Evolutionary conservation across 2,797 vertebrate species (phyloP).

Genomic region (Cynopterus sphinx): DNA sequence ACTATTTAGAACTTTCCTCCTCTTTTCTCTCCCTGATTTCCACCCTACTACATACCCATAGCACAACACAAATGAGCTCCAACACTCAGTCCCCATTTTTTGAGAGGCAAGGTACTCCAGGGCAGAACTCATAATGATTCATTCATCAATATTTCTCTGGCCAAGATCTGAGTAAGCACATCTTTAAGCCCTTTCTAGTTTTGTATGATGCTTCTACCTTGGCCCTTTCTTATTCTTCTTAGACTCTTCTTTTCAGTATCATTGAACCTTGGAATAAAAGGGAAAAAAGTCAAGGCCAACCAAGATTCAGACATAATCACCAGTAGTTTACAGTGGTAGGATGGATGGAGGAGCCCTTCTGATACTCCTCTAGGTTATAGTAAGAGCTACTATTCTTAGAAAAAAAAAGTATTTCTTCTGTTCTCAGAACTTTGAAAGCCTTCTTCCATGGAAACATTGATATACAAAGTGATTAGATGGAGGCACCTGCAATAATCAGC

Average conservation of each 20-base stretch:
- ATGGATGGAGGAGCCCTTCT: not conserved
- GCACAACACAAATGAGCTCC: not conserved
- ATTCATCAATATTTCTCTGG: not conserved
- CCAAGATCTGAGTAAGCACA: not conserved
- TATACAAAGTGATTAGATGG: not conserved
- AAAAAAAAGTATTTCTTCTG: not conserved
- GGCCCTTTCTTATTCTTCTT: not conserved
- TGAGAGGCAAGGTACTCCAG: not conserved
- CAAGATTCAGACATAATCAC: not conserved
- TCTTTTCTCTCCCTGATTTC: not conserved
- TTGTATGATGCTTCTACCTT: not conserved
- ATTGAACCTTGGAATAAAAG: conserved; percentile 8
- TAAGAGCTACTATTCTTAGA: not conserved
- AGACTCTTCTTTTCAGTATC: not conserved
- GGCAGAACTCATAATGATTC: not conserved
- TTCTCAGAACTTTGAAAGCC: not conserved
- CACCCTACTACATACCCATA: not conserved
- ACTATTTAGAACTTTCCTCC: not conserved
- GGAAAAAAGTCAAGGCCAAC: not conserved
- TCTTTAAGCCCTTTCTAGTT: not conserved
- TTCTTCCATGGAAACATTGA: not conserved
- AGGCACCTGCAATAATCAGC: not conserved
- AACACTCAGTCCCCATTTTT: not conserved
- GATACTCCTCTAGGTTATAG: not conserved
- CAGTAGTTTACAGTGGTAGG: not conserved